Conservation (phyloP, 2,888 invertebrate genomes). For the Lithophane ornitopus region DNA sequence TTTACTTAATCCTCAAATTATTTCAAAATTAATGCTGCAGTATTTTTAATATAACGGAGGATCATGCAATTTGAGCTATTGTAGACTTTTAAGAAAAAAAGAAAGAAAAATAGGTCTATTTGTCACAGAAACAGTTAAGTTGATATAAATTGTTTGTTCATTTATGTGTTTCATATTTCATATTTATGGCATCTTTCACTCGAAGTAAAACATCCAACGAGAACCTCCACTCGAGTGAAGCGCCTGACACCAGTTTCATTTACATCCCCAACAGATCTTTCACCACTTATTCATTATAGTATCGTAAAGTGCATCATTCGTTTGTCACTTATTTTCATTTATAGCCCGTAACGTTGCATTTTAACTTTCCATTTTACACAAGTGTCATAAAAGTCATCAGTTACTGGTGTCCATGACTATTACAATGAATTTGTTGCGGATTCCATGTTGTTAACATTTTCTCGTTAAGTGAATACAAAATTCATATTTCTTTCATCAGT, state of each 20-base stretch:
- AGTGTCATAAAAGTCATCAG: slow-evolving; percentile 30
- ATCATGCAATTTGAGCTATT: too few species aligned
- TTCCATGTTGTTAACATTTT: slow-evolving; percentile 34
- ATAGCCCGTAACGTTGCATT: slow-evolving; percentile 53
- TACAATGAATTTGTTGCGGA: slow-evolving; percentile 38
- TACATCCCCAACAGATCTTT: neutral
- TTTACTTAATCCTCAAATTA: too few species aligned
- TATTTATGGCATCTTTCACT: too few species aligned
- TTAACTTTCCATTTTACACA: slow-evolving; percentile 57
- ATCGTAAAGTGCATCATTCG: slow-evolving; percentile 21
- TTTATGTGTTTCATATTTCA: too few species aligned
- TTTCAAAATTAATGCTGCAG: too few species aligned
- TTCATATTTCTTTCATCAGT: neutral
- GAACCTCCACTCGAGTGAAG: neutral
- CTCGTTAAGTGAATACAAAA: slow-evolving; percentile 37
- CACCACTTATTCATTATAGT: slow-evolving; percentile 23
- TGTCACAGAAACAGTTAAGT: too few species aligned
- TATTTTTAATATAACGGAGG: too few species aligned
- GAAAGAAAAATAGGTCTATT: too few species aligned
- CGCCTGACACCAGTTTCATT: neutral
- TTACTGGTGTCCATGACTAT: slow-evolving; percentile 25
- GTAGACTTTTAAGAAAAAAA: too few species aligned
- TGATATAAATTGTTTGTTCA: too few species aligned
- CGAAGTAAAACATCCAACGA: neutral
- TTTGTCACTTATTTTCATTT: slow-evolving; percentile 43